Evolutionary conservation across 1,140 invertebrate species (phyloP), one percentile per base, ranked within the genome.

Genomic region (Halesus radiatus): DNA sequence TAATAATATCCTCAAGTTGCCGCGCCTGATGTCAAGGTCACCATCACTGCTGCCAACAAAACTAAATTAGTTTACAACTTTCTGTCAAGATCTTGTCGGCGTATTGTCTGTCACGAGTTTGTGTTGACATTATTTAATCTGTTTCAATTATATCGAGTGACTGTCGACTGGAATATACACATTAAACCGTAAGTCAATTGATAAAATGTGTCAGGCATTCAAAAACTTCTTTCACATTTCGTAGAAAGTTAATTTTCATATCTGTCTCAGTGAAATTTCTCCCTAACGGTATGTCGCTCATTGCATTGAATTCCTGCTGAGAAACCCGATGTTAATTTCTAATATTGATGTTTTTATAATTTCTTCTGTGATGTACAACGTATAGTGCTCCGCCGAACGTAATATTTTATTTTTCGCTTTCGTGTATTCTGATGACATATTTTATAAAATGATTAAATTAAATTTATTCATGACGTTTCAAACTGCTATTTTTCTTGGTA

Each of bases 221-320:
- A 5, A 32, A 6, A 66, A 66, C 10, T 66, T 13, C 10, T 66
- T 66, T 29, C 16, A 66, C 20, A 13, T 16, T 29, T 1, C 29
- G 62, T 66, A 66, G 62, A 66, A 66, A 66, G 62, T 66, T 66
- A 26, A 66, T 66, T 64, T 66, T 16, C 29, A n/a, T 66, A 29
- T 32, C 37, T 45, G 37, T 45, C 29, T 66, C 8, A 29, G 16
- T 29, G 26, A 66, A 66, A 66, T 66, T 66, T 66, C 62, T 66
- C 22, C 16, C 5, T 66, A 66, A 66, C 62, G 62, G 62, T 66
- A 66, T 66, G 62, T 66, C 62, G 29, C 10, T n/a, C 26, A 29
- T 60, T 23, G 56, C 22, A 66, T 66, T 66, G 26, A n/a, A n/a
- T 23, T 66, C 26, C 15, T 45, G 56, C 32, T 16, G 23, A 26